phyloP scores from a whole-genome alignment of 2,888 invertebrate species.

The Thymelicus acteon region DNA sequence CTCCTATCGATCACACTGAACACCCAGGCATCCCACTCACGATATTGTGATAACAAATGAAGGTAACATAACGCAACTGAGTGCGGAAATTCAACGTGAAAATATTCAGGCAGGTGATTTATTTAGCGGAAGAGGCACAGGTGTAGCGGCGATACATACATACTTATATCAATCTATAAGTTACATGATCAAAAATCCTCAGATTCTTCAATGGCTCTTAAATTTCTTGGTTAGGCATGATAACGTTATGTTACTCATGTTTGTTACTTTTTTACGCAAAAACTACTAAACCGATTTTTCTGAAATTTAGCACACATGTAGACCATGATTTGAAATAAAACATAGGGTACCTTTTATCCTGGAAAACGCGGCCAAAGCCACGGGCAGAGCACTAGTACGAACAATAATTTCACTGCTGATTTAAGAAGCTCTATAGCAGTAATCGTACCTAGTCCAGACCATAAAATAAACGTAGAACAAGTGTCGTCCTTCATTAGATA shows the following conservation, averaged over 20 bases:
- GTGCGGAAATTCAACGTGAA: conserved; percentile 39
- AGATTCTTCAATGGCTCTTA: not conserved
- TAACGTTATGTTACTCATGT: too few relatives aligned
- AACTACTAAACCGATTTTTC: not conserved
- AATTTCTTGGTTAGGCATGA: not conserved
- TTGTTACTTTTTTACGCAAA: not conserved
- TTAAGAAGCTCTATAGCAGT: too few relatives aligned
- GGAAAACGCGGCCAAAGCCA: too few relatives aligned
- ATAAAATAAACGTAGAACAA: not conserved
- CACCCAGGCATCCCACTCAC: not conserved
- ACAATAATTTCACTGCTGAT: too few relatives aligned
- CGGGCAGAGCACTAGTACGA: too few relatives aligned
- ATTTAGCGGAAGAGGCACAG: conserved; percentile 35
- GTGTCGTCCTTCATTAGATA: not conserved
- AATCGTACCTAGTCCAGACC: too few relatives aligned
- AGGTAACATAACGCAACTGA: conserved; percentile 44
- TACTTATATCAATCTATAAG: conserved; percentile 18
- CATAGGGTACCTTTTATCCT: too few relatives aligned
- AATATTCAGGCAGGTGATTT: conserved; percentile 34
- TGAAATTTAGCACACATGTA: too few relatives aligned
- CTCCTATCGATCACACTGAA: not conserved
- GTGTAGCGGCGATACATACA: conserved; percentile 15
- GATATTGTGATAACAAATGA: conserved; percentile 40
- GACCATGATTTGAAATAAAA: too few relatives aligned
- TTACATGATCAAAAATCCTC: conserved; percentile 23